Conservation (phyloP, 2,113 vertebrate genomes). For the zebrafish (Danio rerio) region GRCz12tu NC_133177.1:24237501-24238000, state of each 20-base stretch:
- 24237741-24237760: background rate
- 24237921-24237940: background rate
- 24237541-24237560: too few species aligned
- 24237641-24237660: too few species aligned
- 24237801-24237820: conserved; percentile 32
- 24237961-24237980: background rate
- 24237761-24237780: background rate
- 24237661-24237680: background rate
- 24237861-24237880: conserved; percentile 25
- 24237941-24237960: conserved; percentile 13
- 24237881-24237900: background rate
- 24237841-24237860: conserved; percentile 34
- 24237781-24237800: background rate
- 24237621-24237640: too few species aligned
- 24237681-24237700: background rate
- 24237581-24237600: too few species aligned
- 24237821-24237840: conserved; percentile 50
- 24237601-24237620: too few species aligned
- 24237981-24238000: conserved; percentile 28
- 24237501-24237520: too few species aligned
- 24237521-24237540: too few species aligned
- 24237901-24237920: conserved; percentile 24
- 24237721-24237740: background rate
- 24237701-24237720: background rate
- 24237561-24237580: too few species aligned